A percentile compares a stretch with the other conserved stretches of the same genome.
phyloP scores from a whole-genome alignment of 2,113 vertebrate genomes.

The Pogonocichla stellata region DNA sequence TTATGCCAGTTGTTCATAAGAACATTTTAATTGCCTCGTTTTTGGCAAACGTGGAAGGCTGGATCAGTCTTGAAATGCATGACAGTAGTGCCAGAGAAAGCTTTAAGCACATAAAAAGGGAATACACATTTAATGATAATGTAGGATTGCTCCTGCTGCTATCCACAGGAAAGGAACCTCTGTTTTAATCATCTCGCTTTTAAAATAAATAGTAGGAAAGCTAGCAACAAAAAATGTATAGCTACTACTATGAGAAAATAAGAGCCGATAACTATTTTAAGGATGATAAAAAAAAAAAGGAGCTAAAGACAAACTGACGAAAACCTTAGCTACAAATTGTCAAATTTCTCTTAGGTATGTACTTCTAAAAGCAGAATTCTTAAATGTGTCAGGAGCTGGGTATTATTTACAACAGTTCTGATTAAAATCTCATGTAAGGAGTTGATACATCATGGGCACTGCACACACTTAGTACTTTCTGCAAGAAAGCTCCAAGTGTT shows the following conservation, averaged over 20 bases:
- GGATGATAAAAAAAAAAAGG: not conserved
- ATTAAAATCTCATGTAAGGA: not conserved
- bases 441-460: accelerated
- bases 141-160: not conserved
- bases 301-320: not conserved
- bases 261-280: not conserved
- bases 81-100: not conserved
- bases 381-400: not conserved
- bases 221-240: not conserved
- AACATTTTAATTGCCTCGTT: not conserved
- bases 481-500: not conserved
- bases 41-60: not conserved
- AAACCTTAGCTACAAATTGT: not conserved
- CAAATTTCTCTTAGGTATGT: not conserved
- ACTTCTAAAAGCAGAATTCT: not conserved
- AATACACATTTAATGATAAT: not conserved
- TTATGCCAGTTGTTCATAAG: not conserved
- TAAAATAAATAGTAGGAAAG: not conserved
- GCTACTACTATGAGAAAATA: not conserved
- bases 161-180: not conserved
- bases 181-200: not conserved
- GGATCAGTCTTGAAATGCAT: not conserved
- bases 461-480: accelerated
- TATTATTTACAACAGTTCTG: not conserved
- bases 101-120: not conserved